Percentiles rank a stretch among this genome's conserved stretches.
Evolutionary conservation across 2,797 vertebrate species (phyloP).

Genomic region (Zalophus californianus): DNA sequence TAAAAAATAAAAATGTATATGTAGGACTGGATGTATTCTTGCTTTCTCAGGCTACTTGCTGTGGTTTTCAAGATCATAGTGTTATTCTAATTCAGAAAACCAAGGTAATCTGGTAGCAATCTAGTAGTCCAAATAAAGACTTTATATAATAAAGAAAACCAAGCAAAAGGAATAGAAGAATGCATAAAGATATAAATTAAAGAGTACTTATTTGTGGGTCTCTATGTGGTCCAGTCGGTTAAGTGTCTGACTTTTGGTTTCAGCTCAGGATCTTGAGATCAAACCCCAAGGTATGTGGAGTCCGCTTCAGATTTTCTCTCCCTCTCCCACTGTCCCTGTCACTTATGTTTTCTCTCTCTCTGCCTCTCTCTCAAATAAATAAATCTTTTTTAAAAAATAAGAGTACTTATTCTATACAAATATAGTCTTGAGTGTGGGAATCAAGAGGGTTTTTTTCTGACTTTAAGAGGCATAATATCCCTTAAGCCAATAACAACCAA

Average conservation of each 20-base stretch:
- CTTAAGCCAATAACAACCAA: neutral
- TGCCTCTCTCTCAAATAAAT: too few relatives aligned
- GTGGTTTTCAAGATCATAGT: slow-evolving; percentile 86
- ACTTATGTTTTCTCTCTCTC: too few relatives aligned
- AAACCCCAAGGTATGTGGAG: too few relatives aligned
- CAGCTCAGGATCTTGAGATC: too few relatives aligned
- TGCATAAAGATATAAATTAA: neutral
- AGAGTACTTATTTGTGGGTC: neutral
- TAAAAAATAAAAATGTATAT: slow-evolving; percentile 84
- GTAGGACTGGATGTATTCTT: slow-evolving; percentile 85
- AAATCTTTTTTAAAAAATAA: too few relatives aligned
- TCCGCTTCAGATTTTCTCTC: too few relatives aligned
- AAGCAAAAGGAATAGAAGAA: neutral
- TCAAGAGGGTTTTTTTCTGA: neutral
- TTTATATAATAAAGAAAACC: slow-evolving; percentile 73
- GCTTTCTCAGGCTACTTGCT: slow-evolving; percentile 88
- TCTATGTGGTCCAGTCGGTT: too few relatives aligned
- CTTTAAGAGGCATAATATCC: neutral
- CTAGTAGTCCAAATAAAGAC: slow-evolving; percentile 87
- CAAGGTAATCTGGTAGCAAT: slow-evolving; percentile 87
- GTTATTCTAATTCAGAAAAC: slow-evolving; percentile 87
- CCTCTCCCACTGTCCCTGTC: too few relatives aligned
- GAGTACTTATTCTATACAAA: neutral
- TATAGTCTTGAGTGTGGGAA: neutral
- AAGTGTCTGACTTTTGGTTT: too few relatives aligned